Evolutionary conservation across 2,888 invertebrate genomes (phyloP).

Genomic region (Mactromeris polynyma): DNA sequence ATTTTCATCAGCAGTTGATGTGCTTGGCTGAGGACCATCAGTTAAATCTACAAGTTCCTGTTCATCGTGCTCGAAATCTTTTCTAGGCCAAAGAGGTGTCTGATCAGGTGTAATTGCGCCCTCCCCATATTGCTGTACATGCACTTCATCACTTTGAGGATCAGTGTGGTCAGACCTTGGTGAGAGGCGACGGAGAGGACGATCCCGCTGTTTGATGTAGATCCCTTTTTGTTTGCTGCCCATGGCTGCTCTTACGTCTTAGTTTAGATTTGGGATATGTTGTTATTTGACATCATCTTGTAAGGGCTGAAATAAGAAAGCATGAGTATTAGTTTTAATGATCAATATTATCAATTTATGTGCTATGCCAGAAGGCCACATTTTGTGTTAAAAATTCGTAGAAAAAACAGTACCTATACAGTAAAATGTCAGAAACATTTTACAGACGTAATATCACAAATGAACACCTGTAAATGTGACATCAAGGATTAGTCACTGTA

Average conservation of each 20-base stretch:
- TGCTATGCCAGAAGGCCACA: no score
- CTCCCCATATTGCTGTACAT: slow-evolving; percentile 62
- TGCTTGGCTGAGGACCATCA: slow-evolving; percentile 11
- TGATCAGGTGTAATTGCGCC: slow-evolving; percentile 52
- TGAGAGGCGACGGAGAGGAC: slow-evolving; percentile 37
- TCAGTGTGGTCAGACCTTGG: slow-evolving; percentile 18
- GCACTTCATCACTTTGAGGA: slow-evolving; percentile 21
- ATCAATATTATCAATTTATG: not conserved
- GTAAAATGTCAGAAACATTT: no score
- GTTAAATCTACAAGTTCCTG: not conserved
- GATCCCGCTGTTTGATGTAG: slow-evolving; percentile 62
- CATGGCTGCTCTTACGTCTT: slow-evolving; percentile 21
- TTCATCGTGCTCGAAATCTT: slow-evolving; percentile 53
- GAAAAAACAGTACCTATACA: no score
- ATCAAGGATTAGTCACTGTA: no score
- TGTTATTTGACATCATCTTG: not conserved
- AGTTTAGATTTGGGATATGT: not conserved
- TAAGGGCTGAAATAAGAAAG: not conserved
- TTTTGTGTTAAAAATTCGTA: no score
- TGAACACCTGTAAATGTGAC: no score
- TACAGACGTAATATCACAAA: no score
- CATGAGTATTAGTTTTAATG: not conserved
- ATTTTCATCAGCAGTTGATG: slow-evolving; percentile 22
- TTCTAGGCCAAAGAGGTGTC: slow-evolving; percentile 56
- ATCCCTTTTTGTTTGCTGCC: slow-evolving; percentile 59